Evolutionary conservation across 2,113 vertebrate species (phyloP), one percentile per base, ranked within the genome.

Genomic region (Archocentrus centrarchus): DNA sequence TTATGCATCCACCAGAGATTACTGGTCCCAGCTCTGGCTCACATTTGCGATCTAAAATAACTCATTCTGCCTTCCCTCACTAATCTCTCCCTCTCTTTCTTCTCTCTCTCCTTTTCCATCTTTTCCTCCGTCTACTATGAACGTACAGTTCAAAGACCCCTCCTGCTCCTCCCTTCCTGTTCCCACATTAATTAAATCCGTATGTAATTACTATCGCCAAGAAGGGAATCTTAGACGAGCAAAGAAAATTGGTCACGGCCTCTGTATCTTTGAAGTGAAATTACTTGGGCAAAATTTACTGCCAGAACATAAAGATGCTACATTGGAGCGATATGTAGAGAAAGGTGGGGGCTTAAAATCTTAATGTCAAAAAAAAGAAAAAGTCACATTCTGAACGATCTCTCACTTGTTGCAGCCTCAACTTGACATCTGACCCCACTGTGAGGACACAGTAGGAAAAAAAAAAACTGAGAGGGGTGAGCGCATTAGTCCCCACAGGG

Each of bases 181-280:
- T 89, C 87, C 88, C 90, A 88, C 92, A 90, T 93, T 94, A 92
- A 93, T 95, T 94, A 94, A 91, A 92, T 86, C 84, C 18, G 39
- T 88, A 62, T 93, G 86, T 94, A 94, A 93, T 92, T 93, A 89
- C 86, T 58, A 60, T 91, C 79, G 80, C 89, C 53, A 64, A 81
- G 85, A 77, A 88, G 86, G 91, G 88, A 91, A 92, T 93, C 88
- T 76, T 86, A 92, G 88, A 82, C 75, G 30, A 82, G 83, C 75
- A 53, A 57, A 75, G 79, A 68, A 83, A 84, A 94, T 92, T 92
- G 90, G 92, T 93, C 92, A 93, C 70, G 57, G 91, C 85, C 86
- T 88, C 41, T 2, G 37, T 80, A 87, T 91, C 88, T 91, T 90
- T 91, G 85, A 90, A 93, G 89, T 92, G 53, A 86, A 93, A 87